Base-by-base conservation (phyloP, 2,113 vertebrate genomes). In the Mesoclemmys tuberculata region DNA sequence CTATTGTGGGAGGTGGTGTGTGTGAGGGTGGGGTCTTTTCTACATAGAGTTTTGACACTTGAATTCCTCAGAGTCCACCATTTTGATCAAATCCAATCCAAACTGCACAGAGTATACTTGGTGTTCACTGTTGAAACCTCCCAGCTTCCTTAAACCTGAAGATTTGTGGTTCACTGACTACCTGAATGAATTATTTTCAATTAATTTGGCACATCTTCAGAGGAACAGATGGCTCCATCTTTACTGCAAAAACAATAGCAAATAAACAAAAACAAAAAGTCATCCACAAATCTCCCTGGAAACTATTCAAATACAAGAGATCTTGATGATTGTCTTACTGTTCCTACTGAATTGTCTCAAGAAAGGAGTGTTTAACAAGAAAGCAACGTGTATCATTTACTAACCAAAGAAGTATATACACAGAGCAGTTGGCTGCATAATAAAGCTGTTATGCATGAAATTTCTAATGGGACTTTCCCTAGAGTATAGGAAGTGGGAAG, bases 201-300 rank as follows among this genome's bases (percentile, higher is more conserved):
- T 11, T 79, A 44, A 93, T 93, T 93, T 92, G 96, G 96, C 97
- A 95, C 24, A 61, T 92, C 71, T 95, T 97, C 95, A 86, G 64
- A 94, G 85, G 64, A 93, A 29, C 54, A 96, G 93, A 94, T 87
- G 78, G 89, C 75, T 92, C 89, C 6, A 2, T 89, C 35, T 68
- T 93, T 87, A 88, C 87, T 94, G 94, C 49, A 96, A 85, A 92
- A 95, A 95, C 93, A 95, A 58, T 96, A 97, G 92, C 64, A 58
- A 71, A 71, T 71, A 71, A 71, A 26, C 87, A 89, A 54, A 85
- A 95, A 54, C 78, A 91, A 94, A 88, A 96, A 83, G 96, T 85
- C 83, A 84, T 84, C 64, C 79, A 54, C 58, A 41, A n/a, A 85
- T 94, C 74, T 82, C 77, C 86, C 80, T 92, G 77, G 26, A 89